Evolutionary conservation across 2,113 vertebrate species (phyloP), one percentile per base, ranked within the genome.

Genomic region (Phyllopteryx taeniolatus): DNA sequence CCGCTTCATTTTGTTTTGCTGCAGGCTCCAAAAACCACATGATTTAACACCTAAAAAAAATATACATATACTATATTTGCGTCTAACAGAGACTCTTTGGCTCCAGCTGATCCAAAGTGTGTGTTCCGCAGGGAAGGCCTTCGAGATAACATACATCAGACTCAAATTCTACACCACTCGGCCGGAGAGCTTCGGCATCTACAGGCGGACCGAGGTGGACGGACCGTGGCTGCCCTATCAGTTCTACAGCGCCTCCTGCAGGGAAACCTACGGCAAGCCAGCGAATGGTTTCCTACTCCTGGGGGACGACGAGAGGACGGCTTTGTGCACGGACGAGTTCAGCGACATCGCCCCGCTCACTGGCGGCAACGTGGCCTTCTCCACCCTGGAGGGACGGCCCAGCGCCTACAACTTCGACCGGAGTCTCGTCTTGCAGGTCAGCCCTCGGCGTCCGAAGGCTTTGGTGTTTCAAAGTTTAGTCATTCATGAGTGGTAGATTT

Each of bases 311-410:
- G 96, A 99, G 89, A 93, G 89, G n/a, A 87, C 89, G 10, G 93
- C 96, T 39, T 87, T 95, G 72, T 99, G 96, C 87, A 96, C 94
- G 0, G 95, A 96, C 0, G 96, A 99, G 77, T 99, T 99, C 92
- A 99, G 97, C 0, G 96, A 99, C 89, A 99, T 99, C 91, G 98
- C 97, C 13, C 97, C 97, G 0, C 91, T 99, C 62, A 97, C 93
- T 0, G 96, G 96, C 0, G 97, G 96, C 78, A 98, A 96, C 0
- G 96, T 98, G 80, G 97, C 97, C 56, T 99, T 98, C 88, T 99
- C 97, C 70, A 99, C 97, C 11, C 89, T 99, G 20, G 97, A 99
- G 85, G 96, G 96, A 64, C 91, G 96, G 13, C 97, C 96, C 73
- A 94, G 96, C 0, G 96, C 97, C 53, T 98, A 98, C 94, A 96